Percentiles rank a stretch among this genome's conserved stretches.
These are phyloP conservation scores for Macroglossus sobrinus DNA, from an alignment of 2,113 vertebrate genomes.

Conservation along the genomic window DNA sequence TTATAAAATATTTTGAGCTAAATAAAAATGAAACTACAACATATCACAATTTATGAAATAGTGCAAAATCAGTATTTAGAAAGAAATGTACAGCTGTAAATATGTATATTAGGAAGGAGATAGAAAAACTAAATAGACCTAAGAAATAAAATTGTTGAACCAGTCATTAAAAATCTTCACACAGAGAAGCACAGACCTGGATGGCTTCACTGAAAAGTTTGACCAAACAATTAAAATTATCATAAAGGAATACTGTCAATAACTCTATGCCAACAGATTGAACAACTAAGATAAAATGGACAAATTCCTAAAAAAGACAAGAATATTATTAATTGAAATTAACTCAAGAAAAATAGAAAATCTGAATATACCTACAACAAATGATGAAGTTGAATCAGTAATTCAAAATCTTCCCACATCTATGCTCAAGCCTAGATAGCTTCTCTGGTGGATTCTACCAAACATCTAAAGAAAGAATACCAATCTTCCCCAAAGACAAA, in stretches of 20 bases:
- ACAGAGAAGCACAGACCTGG: background rate
- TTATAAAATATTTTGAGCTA: background rate
- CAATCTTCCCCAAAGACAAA: background rate
- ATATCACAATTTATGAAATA: background rate
- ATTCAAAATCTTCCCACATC: background rate
- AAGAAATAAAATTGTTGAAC: background rate
- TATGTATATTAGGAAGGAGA: background rate
- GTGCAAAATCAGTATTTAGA: background rate
- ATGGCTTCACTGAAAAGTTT: background rate
- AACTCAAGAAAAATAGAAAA: background rate
- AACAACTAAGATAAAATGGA: background rate
- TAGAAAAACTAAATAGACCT: conserved; percentile 4
- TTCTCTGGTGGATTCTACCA: background rate
- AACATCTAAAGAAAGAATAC: background rate
- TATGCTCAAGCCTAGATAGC: background rate
- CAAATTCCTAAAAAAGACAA: background rate
- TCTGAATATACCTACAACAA: background rate
- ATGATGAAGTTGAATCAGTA: background rate
- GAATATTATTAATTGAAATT: background rate
- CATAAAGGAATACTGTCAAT: background rate
- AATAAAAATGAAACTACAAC: background rate
- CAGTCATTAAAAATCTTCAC: background rate
- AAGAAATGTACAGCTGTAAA: background rate
- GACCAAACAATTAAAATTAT: background rate
- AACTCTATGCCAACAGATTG: background rate